Evolutionary conservation across 2,888 invertebrate species (phyloP), one percentile per base, ranked within the genome.

Genomic region (Stenchaetothrips biformis): DNA sequence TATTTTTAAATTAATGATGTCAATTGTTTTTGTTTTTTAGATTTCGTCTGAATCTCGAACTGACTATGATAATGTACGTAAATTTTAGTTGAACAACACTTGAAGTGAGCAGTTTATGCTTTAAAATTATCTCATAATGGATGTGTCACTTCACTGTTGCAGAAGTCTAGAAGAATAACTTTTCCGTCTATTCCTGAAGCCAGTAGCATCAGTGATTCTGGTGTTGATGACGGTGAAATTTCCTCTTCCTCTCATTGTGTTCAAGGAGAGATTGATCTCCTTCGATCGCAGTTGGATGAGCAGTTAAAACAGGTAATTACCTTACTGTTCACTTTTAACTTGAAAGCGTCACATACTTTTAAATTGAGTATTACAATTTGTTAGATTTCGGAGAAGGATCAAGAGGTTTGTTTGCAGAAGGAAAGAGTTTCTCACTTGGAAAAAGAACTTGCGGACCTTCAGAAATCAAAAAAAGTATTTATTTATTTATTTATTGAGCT

Each of bases 161-260:
- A 74, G 67, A 74, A 74, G 25, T 74, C 67, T 7, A 74, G 67
- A 25, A 7, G 67, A 74, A 21, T 7, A 74, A 25, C 7, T 7
- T 74, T 74, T 74, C 25, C 67, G 2, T 21, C 67, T 74, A 74
- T 74, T 21, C 67, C 67, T 74, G 67, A 74, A 25, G 67, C 25
- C 11, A 74, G 9, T 11, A 74, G 67, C 25, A 25, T 74, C 21
- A 25, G 67, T 74, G 67, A 74, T 25, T 74, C 67, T 8, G 67
- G 67, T 74, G 67, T 74, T 21, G 67, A 74, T 74, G 67, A 74
- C 8, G 67, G 67, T 21, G 67, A 74, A 74, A 21, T 74, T 25
- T 74, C 67, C 7, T 74, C 21, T n/a, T 67, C 67, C n/a, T 74
- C 67, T 21, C 21, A 74, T n/a, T 74, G 21, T 25, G 11, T 74